Evolutionary conservation across 2,113 vertebrate species (phyloP).

Genomic region (Orthochromis indermauri): DNA sequence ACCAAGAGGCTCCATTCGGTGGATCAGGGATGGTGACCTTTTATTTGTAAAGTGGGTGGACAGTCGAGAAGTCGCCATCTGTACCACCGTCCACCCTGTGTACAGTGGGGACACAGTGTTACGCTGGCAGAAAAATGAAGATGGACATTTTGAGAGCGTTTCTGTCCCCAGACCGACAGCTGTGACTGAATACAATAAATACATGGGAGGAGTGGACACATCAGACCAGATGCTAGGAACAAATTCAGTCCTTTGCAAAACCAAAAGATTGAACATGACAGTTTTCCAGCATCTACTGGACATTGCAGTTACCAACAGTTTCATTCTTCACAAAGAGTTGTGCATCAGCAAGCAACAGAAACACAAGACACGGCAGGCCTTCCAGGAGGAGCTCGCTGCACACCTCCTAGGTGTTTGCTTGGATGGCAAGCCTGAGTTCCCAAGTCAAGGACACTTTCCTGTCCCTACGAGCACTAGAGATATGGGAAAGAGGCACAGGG

Average conservation of each 20-base stretch:
- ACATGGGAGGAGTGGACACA: rapidly evolving
- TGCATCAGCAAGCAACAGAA: neutral
- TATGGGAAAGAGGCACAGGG: neutral
- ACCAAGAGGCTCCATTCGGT: neutral
- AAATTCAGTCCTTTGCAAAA: neutral
- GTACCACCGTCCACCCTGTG: neutral
- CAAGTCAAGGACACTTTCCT: neutral
- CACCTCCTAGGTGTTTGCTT: neutral
- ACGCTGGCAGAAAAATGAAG: neutral
- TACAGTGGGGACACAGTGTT: neutral
- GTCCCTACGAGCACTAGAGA: neutral
- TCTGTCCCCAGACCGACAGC: neutral
- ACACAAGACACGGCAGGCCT: neutral
- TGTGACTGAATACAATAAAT: neutral
- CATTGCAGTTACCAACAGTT: neutral
- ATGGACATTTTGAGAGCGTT: neutral
- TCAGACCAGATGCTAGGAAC: neutral
- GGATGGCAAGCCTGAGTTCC: neutral
- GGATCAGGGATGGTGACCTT: neutral
- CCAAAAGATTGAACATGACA: rapidly evolving
- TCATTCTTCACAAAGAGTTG: neutral
- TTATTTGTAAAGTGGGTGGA: neutral
- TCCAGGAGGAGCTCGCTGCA: neutral
- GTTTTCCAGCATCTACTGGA: neutral
- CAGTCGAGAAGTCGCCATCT: neutral